Percentiles rank a stretch among this genome's conserved stretches.
These are phyloP conservation scores for Xiphophorus hellerii DNA, from an alignment of 2,113 vertebrate species.

Conservation along the genomic window DNA sequence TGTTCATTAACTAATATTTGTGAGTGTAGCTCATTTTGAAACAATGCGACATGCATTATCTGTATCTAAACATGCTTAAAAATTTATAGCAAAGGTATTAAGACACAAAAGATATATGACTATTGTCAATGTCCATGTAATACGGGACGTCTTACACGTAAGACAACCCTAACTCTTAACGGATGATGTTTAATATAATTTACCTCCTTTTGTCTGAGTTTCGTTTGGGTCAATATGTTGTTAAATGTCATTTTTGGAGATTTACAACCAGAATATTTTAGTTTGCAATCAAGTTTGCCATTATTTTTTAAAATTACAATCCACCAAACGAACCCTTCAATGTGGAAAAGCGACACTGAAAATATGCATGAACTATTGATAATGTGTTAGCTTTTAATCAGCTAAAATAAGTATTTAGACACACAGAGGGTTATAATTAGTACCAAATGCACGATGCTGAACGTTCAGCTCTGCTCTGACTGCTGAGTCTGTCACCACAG, in stretches of 20 bases:
- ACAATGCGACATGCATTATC: too few species aligned
- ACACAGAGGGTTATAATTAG: not conserved
- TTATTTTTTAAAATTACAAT: not conserved
- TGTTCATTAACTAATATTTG: too few species aligned
- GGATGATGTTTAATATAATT: too few species aligned
- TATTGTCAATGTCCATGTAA: too few species aligned
- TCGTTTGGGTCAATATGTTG: not conserved
- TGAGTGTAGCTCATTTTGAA: too few species aligned
- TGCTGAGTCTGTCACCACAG: constrained; percentile 47
- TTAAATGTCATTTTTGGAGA: not conserved
- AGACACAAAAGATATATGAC: too few species aligned
- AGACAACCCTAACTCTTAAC: too few species aligned
- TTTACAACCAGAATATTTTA: not conserved
- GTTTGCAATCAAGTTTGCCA: not conserved
- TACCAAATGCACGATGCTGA: not conserved
- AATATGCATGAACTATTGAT: not conserved
- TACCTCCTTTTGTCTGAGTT: not conserved
- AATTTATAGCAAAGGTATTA: too few species aligned
- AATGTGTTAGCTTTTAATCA: not conserved
- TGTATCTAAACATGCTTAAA: too few species aligned
- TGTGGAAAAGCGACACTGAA: not conserved
- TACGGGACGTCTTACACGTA: too few species aligned
- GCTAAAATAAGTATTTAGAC: not conserved
- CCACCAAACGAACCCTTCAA: not conserved
- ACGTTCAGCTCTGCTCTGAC: constrained; percentile 12